Evolutionary conservation across 37 sponge, comb jelly and placozoan species (phyloP), one percentile per base, ranked within the genome.

Genomic region (Haliclona indistincta): DNA sequence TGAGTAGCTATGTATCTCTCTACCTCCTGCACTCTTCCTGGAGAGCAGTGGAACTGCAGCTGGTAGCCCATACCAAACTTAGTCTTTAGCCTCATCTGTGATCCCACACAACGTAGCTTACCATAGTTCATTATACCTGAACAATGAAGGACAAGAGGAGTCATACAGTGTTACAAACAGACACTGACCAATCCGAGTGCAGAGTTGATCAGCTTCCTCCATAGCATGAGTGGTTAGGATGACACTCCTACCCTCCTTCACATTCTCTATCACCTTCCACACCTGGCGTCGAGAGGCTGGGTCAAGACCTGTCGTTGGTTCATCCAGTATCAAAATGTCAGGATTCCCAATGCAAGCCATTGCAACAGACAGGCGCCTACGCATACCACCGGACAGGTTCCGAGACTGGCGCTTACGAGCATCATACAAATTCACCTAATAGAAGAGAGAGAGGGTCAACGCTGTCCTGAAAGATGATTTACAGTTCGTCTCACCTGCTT

Each of bases 191-290:
- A 90, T 85, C n/a, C 82, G 54, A 15, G 91, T 90, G 44, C 91
- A 90, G 37, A 90, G 54, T 22, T 84, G 77, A 43, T 90, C 91
- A 44, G 91, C 91, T 47, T 90, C 91, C 65, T 91, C 91, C n/a
- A n/a, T n/a, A n/a, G n/a, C n/a, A n/a, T n/a, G n/a, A 17, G 91
- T 91, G 15, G 91, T 91, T 25, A 91, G 75, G 37, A 91, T 91
- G 70, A 90, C 81, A 42, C 83, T 81, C 49, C 87, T 47, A 13
- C 75, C 75, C 39, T 82, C 56, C 56, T 86, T 91, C 34, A 91
- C 79, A 38, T 34, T 68, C n/a, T n/a, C 79, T 38, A 91, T 85
- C 34, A 91, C 87, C 33, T 91, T 83, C 91, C 91, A 91, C 26
- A 91, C 91, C 35, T 91, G 91, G 10, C 87, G 38, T 1, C 91